Percentiles rank a stretch among this genome's conserved stretches.
phyloP scores from a whole-genome alignment of 2,888 invertebrate genomes.

The Meghimatium bilineatum region DNA sequence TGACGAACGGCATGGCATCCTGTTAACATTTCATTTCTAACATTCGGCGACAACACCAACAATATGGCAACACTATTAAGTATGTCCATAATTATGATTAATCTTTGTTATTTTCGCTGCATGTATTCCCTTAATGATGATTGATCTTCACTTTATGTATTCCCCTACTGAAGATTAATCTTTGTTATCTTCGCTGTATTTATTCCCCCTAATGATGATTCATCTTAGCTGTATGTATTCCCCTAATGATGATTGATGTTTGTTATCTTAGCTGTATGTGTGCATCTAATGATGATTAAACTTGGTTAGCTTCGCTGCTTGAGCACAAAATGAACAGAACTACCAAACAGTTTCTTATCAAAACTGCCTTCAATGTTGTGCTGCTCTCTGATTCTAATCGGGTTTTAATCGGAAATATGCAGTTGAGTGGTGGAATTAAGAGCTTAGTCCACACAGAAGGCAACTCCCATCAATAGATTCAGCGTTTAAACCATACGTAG shows the following conservation, averaged over 20 bases:
- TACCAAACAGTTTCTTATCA: background rate
- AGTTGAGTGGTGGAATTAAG: background rate
- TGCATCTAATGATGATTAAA: background rate
- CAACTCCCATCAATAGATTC: conserved; percentile 73
- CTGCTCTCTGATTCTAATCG: conserved; percentile 19
- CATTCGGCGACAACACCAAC: no score
- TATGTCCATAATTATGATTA: no score
- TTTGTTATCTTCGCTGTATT: conserved; percentile 26
- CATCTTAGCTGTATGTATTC: no score
- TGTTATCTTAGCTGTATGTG: background rate
- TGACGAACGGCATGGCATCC: no score
- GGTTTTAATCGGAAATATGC: background rate
- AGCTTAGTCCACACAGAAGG: conserved; percentile 64
- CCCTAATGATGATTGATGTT: no score
- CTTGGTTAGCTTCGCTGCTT: conserved; percentile 24
- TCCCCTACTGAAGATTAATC: no score
- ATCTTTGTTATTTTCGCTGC: background rate
- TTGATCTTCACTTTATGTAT: no score
- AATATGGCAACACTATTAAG: no score
- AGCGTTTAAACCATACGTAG: conserved; percentile 73
- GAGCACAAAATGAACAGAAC: conserved; percentile 28
- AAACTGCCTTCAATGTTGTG: conserved; percentile 13
- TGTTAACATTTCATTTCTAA: no score
- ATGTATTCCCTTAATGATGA: background rate
- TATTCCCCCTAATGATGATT: no score